phyloP scores from a whole-genome alignment of 1,140 invertebrate species.

The Euborellia annulipes region DNA sequence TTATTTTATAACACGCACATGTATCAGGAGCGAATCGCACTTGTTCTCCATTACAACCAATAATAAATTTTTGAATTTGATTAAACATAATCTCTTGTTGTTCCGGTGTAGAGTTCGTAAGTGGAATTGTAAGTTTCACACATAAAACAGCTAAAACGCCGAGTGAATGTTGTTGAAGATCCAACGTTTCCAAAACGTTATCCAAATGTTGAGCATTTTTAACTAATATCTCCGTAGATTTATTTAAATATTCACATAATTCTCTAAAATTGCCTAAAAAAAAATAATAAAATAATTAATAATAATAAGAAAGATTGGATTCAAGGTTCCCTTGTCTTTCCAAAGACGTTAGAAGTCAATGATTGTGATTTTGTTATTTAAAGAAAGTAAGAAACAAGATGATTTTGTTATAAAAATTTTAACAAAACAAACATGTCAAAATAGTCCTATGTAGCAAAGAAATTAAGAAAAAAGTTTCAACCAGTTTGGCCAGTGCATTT shows the following conservation, averaged over 20 bases:
- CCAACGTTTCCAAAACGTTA: slow-evolving; percentile 75
- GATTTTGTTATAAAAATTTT: no score
- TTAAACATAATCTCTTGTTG: slow-evolving; percentile 35
- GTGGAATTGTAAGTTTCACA: slow-evolving; percentile 43
- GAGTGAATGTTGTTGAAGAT: slow-evolving; percentile 76
- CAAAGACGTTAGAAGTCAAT: no score
- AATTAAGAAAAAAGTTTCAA: no score
- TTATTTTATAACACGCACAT: slow-evolving; percentile 67
- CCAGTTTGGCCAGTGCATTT: no score
- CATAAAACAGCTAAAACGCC: slow-evolving; percentile 72
- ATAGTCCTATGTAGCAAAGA: no score
- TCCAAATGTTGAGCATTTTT: slow-evolving; percentile 72
- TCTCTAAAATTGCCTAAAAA: slow-evolving; percentile 65
- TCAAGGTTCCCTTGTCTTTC: no score
- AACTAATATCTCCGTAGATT: slow-evolving; percentile 60
- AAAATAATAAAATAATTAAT: slow-evolving; percentile 13
- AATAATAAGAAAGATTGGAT: no score
- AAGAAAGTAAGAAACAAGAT: no score
- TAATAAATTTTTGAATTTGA: slow-evolving; percentile 68
- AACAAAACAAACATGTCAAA: no score
- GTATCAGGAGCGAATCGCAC: slow-evolving; percentile 64
- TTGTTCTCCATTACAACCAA: slow-evolving; percentile 73
- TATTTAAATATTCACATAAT: slow-evolving; percentile 59
- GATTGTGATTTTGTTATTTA: no score
- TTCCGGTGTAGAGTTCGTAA: slow-evolving; percentile 11